Evolutionary conservation across 2,888 invertebrate species (phyloP).

Genomic region (Hyalella azteca): DNA sequence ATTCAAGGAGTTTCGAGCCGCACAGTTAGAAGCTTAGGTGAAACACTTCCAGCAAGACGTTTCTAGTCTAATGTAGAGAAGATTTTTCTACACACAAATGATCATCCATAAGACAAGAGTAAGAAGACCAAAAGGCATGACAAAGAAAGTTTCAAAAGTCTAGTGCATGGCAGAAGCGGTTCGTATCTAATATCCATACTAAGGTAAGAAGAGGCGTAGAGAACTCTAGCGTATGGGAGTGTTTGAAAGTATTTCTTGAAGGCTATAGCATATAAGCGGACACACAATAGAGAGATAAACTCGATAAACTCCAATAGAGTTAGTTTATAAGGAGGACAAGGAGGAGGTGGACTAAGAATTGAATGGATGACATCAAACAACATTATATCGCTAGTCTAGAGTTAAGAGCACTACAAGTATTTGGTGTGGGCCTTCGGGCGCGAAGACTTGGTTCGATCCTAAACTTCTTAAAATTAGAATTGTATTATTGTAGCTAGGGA

Average conservation of each 20-base stretch:
- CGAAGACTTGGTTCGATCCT: constrained; percentile 33
- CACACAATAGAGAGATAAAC: background rate
- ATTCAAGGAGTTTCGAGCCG: constrained; percentile 16
- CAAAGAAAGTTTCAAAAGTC: background rate
- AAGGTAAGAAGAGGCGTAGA: too few relatives aligned
- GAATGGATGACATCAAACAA: constrained; percentile 16
- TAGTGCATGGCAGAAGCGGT: background rate
- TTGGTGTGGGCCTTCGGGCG: constrained; percentile 25
- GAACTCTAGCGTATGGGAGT: background rate
- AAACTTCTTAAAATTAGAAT: constrained; percentile 22
- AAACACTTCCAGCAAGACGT: constrained; percentile 14
- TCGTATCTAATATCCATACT: too few relatives aligned
- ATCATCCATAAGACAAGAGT: background rate
- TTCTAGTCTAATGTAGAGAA: constrained; percentile 17
- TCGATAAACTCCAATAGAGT: background rate
- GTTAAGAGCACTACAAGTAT: constrained; percentile 35
- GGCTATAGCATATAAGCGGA: background rate
- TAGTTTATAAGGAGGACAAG: background rate
- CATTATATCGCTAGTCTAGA: constrained; percentile 19
- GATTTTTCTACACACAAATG: constrained; percentile 23
- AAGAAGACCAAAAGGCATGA: constrained; percentile 22
- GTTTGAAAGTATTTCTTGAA: background rate
- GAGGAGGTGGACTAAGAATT: constrained; percentile 1
- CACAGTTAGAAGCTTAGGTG: constrained; percentile 2
- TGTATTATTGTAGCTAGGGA: constrained; percentile 31